Conservation (phyloP, 2,797 vertebrate genomes). For the Myripristis jacobus region DNA sequence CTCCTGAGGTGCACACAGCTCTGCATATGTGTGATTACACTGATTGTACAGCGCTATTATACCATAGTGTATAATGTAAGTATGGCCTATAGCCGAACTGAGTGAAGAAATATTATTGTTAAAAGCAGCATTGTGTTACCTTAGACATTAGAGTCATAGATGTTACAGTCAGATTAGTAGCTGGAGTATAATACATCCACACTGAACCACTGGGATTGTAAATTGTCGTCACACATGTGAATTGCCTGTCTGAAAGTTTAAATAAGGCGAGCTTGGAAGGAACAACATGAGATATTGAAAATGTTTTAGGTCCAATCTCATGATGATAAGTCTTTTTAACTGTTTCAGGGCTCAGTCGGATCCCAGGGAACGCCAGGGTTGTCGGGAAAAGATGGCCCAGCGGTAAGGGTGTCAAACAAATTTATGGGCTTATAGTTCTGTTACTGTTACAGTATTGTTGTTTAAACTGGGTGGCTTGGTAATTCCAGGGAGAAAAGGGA, state of each 20-base stretch:
- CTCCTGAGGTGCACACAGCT: too few species aligned
- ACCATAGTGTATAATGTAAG: neutral
- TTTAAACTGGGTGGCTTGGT: constrained; percentile 31
- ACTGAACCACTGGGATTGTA: neutral
- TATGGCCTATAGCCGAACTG: too few species aligned
- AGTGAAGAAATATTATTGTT: neutral
- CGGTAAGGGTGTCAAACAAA: constrained; percentile 78
- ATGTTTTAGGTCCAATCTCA: constrained; percentile 6
- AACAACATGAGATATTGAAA: neutral
- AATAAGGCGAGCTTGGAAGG: neutral
- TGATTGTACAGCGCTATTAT: neutral
- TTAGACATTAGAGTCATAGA: too few species aligned
- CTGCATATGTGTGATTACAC: constrained; percentile 6
- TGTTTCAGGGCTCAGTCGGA: constrained; percentile 87
- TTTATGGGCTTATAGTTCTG: neutral
- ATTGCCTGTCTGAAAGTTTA: neutral
- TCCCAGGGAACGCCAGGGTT: constrained; percentile 86
- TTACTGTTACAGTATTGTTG: neutral
- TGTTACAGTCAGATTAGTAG: too few species aligned
- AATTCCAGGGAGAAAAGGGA: constrained; percentile 91
- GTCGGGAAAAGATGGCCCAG: constrained; percentile 88
- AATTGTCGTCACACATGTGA: neutral
- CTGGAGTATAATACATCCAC: too few species aligned
- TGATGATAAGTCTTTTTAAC: constrained; percentile 6
- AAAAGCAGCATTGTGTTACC: too few species aligned